Evolutionary conservation across 1,140 invertebrate species (phyloP).

Genomic region (Megalopta genalis): DNA sequence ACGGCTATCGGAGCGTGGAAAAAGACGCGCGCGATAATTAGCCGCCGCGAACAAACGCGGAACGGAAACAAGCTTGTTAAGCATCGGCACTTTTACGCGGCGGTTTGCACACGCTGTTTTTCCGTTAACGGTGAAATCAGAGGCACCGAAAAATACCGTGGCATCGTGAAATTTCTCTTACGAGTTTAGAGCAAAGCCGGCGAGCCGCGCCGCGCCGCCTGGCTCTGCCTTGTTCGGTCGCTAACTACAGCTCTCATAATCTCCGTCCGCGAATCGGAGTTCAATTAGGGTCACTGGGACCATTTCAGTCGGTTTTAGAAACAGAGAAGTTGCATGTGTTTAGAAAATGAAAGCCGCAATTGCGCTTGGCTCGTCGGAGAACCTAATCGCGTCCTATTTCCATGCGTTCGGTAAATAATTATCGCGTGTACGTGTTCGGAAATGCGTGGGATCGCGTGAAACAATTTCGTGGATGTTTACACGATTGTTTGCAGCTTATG

Average conservation of each 20-base stretch:
- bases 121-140: not conserved
- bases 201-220: too few species aligned
- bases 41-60: constrained; percentile 3
- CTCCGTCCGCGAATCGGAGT: not conserved
- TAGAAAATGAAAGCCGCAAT: too few species aligned
- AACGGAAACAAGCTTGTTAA: constrained; percentile 10
- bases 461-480: too few species aligned
- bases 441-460: too few species aligned
- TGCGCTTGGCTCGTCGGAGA: too few species aligned
- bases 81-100: not conserved
- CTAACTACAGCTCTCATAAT: not conserved
- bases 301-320: not conserved
- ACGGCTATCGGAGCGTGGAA: constrained; percentile 10
- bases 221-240: not conserved
- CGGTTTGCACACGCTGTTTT: not conserved
- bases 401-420: too few species aligned
- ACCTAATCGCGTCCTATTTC: too few species aligned
- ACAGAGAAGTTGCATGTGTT: not conserved
- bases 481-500: too few species aligned
- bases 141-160: not conserved
- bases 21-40: constrained; percentile 14
- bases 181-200: not conserved
- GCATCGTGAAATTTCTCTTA: constrained; percentile 5
- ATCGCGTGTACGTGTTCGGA: too few species aligned
- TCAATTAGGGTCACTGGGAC: not conserved